Evolutionary conservation across 2,888 invertebrate species (phyloP).

Genomic region (Phyto melanocephala): DNA sequence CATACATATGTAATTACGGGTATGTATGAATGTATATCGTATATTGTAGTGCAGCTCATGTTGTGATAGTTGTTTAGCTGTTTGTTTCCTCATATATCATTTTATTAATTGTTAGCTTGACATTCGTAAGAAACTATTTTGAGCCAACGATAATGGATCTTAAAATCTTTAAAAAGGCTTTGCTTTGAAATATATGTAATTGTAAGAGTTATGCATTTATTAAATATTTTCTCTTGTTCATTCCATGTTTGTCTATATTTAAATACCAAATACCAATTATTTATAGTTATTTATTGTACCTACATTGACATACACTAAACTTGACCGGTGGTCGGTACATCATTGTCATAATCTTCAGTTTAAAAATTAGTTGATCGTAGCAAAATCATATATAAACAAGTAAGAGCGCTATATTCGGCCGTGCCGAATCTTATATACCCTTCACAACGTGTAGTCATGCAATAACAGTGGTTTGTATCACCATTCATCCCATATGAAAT

Average conservation of each 20-base stretch:
- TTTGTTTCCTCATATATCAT: conserved; percentile 21
- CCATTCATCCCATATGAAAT: too few relatives aligned
- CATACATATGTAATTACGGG: background rate
- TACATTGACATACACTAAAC: too few relatives aligned
- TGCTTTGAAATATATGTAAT: background rate
- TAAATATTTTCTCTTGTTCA: background rate
- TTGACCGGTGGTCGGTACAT: too few relatives aligned
- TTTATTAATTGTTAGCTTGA: conserved; percentile 34
- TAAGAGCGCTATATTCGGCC: too few relatives aligned
- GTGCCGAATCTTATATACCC: too few relatives aligned
- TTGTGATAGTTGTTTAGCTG: conserved; percentile 4
- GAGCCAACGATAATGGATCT: conserved; percentile 2
- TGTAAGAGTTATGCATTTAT: too few relatives aligned
- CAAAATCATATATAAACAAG: too few relatives aligned
- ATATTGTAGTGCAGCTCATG: background rate
- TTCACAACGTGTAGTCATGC: too few relatives aligned
- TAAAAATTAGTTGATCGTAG: too few relatives aligned
- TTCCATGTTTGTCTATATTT: background rate
- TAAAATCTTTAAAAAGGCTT: conserved; percentile 7
- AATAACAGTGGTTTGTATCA: too few relatives aligned
- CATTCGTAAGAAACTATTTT: conserved; percentile 12
- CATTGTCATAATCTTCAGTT: too few relatives aligned
- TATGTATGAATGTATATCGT: background rate
- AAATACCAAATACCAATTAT: background rate
- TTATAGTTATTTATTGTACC: background rate